Conservation (phyloP, 2,797 vertebrate species). For the Cetoscarus ocellatus region DNA sequence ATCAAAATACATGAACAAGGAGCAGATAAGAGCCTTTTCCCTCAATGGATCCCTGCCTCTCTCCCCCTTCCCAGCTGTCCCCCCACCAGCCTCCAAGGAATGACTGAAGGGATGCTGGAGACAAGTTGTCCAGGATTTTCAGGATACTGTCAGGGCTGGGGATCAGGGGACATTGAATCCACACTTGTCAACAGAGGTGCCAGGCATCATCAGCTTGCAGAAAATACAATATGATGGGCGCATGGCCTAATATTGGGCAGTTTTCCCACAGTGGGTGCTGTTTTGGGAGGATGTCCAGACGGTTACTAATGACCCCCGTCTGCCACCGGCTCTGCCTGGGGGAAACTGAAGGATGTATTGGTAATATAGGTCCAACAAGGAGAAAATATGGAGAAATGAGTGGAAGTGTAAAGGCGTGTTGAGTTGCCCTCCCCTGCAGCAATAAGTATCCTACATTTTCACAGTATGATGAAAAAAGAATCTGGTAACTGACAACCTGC, state of each 20-base stretch:
- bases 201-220: constrained; percentile 58
- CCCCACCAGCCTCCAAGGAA: constrained; percentile 51
- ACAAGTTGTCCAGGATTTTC: constrained; percentile 57
- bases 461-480: constrained; percentile 46
- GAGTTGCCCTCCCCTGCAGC: constrained; percentile 56
- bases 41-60: constrained; percentile 41
- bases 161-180: constrained; percentile 51
- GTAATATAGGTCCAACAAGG: constrained; percentile 36
- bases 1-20: constrained; percentile 48
- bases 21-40: constrained; percentile 60
- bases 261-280: constrained; percentile 60
- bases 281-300: constrained; percentile 67
- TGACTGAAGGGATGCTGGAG: constrained; percentile 45
- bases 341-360: constrained; percentile 51
- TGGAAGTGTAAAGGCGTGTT: constrained; percentile 35
- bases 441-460: constrained; percentile 54
- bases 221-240: constrained; percentile 74
- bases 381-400: constrained; percentile 31
- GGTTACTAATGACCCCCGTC: constrained; percentile 71
- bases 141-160: constrained; percentile 53
- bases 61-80: constrained; percentile 27
- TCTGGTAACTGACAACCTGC: constrained; percentile 80
- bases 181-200: constrained; percentile 73
- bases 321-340: constrained; percentile 53
- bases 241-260: constrained; percentile 48